Percentiles rank a stretch among this genome's conserved stretches.
phyloP scores from a whole-genome alignment of 2,888 invertebrate genomes.

The Drosophila diplacantha region DNA sequence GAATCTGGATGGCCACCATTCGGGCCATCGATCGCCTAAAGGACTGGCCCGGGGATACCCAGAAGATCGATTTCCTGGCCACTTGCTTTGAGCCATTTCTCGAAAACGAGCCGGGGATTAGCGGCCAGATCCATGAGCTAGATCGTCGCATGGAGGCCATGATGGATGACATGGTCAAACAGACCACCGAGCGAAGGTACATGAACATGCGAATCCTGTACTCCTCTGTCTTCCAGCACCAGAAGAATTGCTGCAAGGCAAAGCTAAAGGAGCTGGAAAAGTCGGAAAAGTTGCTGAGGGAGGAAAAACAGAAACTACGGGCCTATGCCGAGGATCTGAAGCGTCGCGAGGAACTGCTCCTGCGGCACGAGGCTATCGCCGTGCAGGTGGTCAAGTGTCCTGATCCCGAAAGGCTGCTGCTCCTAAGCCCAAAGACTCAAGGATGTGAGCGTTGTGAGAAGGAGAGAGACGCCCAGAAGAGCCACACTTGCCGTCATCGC shows the following conservation, averaged over 20 bases:
- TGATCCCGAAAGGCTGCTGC: not conserved
- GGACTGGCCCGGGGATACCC: slow-evolving; percentile 31
- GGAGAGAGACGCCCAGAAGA: not conserved
- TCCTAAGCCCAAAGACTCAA: not conserved
- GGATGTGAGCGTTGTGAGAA: slow-evolving; percentile 3
- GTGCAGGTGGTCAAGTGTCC: not conserved
- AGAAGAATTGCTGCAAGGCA: slow-evolving; percentile 23
- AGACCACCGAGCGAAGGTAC: slow-evolving; percentile 37
- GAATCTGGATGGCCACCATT: not conserved
- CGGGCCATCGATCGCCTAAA: slow-evolving; percentile 40
- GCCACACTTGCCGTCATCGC: not conserved
- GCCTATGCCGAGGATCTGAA: slow-evolving; percentile 9
- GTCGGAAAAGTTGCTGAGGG: slow-evolving; percentile 2
- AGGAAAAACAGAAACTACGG: slow-evolving; percentile 16
- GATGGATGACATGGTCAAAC: slow-evolving; percentile 33
- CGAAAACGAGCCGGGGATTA: slow-evolving; percentile 20
- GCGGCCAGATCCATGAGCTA: slow-evolving; percentile 19
- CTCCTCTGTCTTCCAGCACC: slow-evolving; percentile 45
- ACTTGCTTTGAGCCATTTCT: slow-evolving; percentile 28
- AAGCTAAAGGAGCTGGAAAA: slow-evolving; percentile 3
- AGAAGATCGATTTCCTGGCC: slow-evolving; percentile 38
- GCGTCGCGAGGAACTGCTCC: slow-evolving; percentile 13
- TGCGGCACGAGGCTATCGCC: slow-evolving; percentile 8
- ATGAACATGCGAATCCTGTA: slow-evolving; percentile 49
- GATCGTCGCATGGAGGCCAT: slow-evolving; percentile 42